Evolutionary conservation across 2,113 vertebrate genomes (phyloP).

Genomic region (Suricata suricatta): DNA sequence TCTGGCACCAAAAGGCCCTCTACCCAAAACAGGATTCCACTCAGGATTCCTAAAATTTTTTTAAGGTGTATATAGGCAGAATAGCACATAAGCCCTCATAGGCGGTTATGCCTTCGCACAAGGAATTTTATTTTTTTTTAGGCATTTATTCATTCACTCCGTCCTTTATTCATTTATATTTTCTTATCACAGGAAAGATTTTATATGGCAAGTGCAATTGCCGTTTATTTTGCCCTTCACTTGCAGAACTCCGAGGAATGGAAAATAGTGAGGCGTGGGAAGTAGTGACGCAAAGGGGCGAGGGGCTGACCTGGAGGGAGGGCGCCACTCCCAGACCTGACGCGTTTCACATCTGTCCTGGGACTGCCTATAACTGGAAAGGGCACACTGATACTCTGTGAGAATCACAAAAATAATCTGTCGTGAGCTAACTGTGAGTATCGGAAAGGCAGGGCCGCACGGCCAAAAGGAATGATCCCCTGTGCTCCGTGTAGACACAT

Average conservation of each 20-base stretch:
- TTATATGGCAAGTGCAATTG: neutral
- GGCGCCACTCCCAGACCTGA: fast-evolving
- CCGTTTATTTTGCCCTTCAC: neutral
- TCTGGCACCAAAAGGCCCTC: neutral
- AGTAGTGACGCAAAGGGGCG: neutral
- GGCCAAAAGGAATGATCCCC: neutral
- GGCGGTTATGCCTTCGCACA: neutral
- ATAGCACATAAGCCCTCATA: neutral
- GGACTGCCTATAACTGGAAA: fast-evolving
- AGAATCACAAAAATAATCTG: neutral
- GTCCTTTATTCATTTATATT: neutral
- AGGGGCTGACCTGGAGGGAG: neutral
- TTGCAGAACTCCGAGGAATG: neutral
- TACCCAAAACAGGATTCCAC: neutral
- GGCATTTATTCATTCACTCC: neutral
- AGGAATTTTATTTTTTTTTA: neutral
- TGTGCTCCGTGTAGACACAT: neutral
- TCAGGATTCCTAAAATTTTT: neutral
- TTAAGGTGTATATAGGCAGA: neutral
- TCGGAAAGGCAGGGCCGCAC: neutral
- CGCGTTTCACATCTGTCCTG: too few species aligned
- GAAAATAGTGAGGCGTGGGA: neutral
- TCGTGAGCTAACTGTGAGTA: neutral
- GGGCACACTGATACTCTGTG: neutral
- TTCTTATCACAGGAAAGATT: neutral